These are phyloP conservation scores for Iphiclides podalirius DNA, from an alignment of 2,888 invertebrate species.

Conservation along the genomic window DNA sequence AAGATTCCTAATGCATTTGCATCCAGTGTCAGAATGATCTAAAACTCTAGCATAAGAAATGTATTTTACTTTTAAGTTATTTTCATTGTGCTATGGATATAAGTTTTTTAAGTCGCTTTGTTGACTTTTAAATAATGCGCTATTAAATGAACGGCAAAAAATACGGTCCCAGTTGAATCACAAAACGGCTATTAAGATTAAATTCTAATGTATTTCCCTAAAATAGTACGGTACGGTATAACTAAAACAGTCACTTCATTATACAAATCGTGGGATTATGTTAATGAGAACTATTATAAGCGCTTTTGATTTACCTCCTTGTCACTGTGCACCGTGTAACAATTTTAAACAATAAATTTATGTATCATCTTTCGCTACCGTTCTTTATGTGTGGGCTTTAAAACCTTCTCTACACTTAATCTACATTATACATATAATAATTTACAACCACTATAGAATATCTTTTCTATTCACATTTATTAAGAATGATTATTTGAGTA, in stretches of 20 bases:
- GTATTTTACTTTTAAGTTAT: too few relatives aligned
- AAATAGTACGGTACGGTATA: constrained; percentile 58
- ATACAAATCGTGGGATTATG: constrained; percentile 76
- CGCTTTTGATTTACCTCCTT: constrained; percentile 69
- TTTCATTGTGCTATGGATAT: too few relatives aligned
- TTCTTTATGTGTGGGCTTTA: constrained; percentile 59
- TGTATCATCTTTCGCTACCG: constrained; percentile 67
- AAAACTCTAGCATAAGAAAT: too few relatives aligned
- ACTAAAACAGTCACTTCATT: constrained; percentile 65
- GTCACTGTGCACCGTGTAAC: constrained; percentile 51
- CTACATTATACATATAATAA: background rate
- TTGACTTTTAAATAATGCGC: background rate
- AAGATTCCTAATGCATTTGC: too few relatives aligned
- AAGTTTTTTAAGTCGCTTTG: too few relatives aligned
- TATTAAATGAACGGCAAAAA: background rate
- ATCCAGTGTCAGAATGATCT: too few relatives aligned
- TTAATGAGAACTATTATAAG: constrained; percentile 68
- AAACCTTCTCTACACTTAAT: background rate
- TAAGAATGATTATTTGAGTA: too few relatives aligned
- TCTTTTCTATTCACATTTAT: too few relatives aligned
- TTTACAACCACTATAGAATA: too few relatives aligned
- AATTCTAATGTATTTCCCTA: constrained; percentile 44
- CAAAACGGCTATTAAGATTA: constrained; percentile 48
- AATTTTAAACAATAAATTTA: constrained; percentile 68
- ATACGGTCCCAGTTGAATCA: background rate